These are phyloP conservation scores for Anarsia innoxiella DNA, from an alignment of 2,888 invertebrate genomes.

Conservation along the genomic window DNA sequence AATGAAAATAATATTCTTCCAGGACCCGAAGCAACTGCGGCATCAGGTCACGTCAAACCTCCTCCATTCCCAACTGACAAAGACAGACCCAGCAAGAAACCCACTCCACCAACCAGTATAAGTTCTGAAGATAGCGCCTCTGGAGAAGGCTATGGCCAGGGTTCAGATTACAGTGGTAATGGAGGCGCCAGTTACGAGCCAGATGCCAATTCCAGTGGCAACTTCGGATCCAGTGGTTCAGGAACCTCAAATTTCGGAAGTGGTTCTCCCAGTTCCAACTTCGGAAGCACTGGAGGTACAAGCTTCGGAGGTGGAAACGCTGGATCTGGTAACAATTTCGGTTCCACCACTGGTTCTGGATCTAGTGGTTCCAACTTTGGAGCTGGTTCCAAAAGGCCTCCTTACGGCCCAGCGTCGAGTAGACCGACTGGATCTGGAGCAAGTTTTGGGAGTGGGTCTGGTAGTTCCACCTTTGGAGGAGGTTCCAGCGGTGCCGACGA, in stretches of 20 bases:
- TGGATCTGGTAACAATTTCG: conserved; percentile 4
- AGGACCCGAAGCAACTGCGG: conserved; percentile 73
- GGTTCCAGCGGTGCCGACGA: conserved; percentile 23
- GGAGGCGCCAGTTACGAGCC: conserved; percentile 19
- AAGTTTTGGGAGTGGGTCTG: conserved; percentile 9
- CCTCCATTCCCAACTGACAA: conserved; percentile 59
- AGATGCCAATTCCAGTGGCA: conserved; percentile 15
- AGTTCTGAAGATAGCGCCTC: conserved; percentile 19
- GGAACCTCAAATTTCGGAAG: conserved; percentile 6
- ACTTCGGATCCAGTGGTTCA: conserved; percentile 2
- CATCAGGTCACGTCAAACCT: conserved; percentile 74
- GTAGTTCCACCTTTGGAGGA: conserved; percentile 8
- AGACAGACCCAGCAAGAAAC: conserved; percentile 37
- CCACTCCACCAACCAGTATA: conserved; percentile 26
- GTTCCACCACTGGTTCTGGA: conserved; percentile 12
- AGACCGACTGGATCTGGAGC: conserved; percentile 1
- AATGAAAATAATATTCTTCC: too few relatives aligned
- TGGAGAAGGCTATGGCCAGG: conserved; percentile 13
- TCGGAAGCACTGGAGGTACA: conserved; percentile 6
- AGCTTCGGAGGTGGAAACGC: conserved; percentile 11
- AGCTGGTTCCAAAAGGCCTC: conserved; percentile 7
- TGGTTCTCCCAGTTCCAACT: background rate
- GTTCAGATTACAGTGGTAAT: conserved; percentile 7
- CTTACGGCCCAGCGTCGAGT: conserved; percentile 10
- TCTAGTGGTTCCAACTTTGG: conserved; percentile 14